Percentiles rank a stretch among this genome's conserved stretches.
Conservation (phyloP, 2,888 invertebrate species). For the Apoderus coryli region DNA sequence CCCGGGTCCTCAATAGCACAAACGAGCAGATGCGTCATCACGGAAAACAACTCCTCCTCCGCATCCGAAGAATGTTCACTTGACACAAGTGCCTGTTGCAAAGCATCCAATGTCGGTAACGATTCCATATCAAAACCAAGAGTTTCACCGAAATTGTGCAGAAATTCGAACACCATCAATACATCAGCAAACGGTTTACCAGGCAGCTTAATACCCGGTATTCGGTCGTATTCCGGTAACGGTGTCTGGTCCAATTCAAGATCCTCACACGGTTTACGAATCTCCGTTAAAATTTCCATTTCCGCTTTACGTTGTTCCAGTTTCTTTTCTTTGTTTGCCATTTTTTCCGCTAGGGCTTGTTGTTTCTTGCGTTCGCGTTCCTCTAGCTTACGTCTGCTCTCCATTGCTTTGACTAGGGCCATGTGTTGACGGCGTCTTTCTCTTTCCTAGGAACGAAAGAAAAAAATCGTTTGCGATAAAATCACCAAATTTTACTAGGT, state of each 20-base stretch:
- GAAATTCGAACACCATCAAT: slow-evolving; percentile 91
- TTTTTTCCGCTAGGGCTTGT: slow-evolving; percentile 67
- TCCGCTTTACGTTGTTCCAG: slow-evolving; percentile 55
- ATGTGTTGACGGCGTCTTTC: slow-evolving; percentile 85
- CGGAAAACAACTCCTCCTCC: slow-evolving; percentile 74
- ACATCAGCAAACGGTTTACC: slow-evolving; percentile 85
- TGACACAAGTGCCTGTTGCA: slow-evolving; percentile 67
- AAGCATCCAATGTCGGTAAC: slow-evolving; percentile 70
- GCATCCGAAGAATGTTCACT: slow-evolving; percentile 60
- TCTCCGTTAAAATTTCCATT: slow-evolving; percentile 49
- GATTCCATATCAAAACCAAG: slow-evolving; percentile 85
- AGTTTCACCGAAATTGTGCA: slow-evolving; percentile 91
- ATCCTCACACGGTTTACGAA: slow-evolving; percentile 84
- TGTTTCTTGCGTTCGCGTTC: slow-evolving; percentile 66
- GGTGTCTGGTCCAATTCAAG: slow-evolving; percentile 67
- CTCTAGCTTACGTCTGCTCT: slow-evolving; percentile 74
- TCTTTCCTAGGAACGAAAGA: slow-evolving; percentile 46
- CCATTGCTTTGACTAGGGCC: slow-evolving; percentile 73
- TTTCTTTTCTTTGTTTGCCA: slow-evolving; percentile 73
- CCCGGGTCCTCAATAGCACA: slow-evolving; percentile 91
- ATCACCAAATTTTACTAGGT: background rate
- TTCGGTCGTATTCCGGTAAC: slow-evolving; percentile 57
- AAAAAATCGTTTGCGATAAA: slow-evolving; percentile 4
- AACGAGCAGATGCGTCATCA: slow-evolving; percentile 78
- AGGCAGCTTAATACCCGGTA: slow-evolving; percentile 49